Evolutionary conservation across 2,113 vertebrate genomes (phyloP), one percentile per base, ranked within the genome.

Genomic region (Falcunculus frontatus): DNA sequence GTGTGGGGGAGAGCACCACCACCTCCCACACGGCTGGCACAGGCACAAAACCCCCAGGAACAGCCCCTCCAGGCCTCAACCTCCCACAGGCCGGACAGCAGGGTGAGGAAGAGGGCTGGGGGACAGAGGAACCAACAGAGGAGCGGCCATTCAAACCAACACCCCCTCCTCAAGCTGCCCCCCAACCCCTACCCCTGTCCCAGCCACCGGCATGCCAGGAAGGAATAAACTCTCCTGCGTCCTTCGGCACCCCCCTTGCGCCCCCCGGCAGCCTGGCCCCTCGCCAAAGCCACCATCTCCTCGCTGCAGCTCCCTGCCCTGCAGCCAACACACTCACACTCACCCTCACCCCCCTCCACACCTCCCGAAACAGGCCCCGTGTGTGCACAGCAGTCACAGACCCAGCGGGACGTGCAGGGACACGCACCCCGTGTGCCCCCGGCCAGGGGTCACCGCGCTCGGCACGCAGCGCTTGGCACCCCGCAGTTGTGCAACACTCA

Each of bases 221-320:
- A 89, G 91, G 10, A 55, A 95, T 87, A 75, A 96, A 92, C 83
- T 12, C 20, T 14, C 59, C 78, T 11, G 52, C 13, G 92, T 89
- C 96, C 84, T 69, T 89, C 92, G 90, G 84, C 85, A 90, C 95
- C 95, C 92, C 76, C 97, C 96, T 96, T 91, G 95, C 95, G 4
- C 97, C 97, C 85, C 53, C 86, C 94, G 5, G 85, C 97, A 95
- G 97, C 74, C 73, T 97, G 98, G 98, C 97, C 19, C 41, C 52
- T 57, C 4, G 97, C 98, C 98, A 98, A 98, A 98, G 98, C 98
- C 98, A 98, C 98, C 96, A 98, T 98, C 98, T 98, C 98, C 67
- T 37, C 95, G 79, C 94, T 94, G 96, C 98, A 98, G 97, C 97
- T 96, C 95, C 95, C 85, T 67, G 97, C 98, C 98, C 97, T 92